phyloP scores from a whole-genome alignment of 2,888 invertebrate species.

The Phyto melanocephala region DNA sequence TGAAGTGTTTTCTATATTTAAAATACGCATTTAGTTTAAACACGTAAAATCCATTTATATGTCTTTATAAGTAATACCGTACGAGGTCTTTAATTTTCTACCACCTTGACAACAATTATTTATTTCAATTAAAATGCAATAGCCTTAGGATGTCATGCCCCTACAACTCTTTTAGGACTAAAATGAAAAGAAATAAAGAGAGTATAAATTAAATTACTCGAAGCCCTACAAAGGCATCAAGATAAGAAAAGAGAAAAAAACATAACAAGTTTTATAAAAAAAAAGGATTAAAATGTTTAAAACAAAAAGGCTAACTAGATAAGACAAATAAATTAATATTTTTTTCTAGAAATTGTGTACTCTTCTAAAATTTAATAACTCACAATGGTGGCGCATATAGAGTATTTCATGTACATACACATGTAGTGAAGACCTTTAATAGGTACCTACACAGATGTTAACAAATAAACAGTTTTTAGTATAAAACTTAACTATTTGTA shows the following conservation, averaged over 20 bases:
- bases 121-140: slow-evolving; percentile 19
- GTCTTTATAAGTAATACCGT: not conserved
- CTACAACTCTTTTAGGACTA: not conserved
- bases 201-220: not conserved
- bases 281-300: slow-evolving; percentile 3
- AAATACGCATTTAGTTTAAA: slow-evolving; percentile 19
- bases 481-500: too few species aligned
- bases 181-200: not conserved
- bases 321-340: not conserved
- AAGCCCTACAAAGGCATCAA: not conserved
- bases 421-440: too few species aligned
- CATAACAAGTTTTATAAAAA: not conserved
- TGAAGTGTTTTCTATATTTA: not conserved
- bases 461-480: too few species aligned
- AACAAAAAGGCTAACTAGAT: not conserved
- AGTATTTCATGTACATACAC: too few species aligned
- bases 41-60: slow-evolving; percentile 30
- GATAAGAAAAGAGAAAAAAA: not conserved
- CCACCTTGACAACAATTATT: not conserved
- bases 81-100: not conserved
- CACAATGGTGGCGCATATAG: too few species aligned
- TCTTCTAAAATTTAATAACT: too few species aligned
- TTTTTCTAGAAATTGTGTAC: not conserved
- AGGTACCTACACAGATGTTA: too few species aligned
- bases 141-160: not conserved